Evolutionary conservation across 2,113 vertebrate genomes (phyloP).

Genomic region (Tragelaphus scriptus): DNA sequence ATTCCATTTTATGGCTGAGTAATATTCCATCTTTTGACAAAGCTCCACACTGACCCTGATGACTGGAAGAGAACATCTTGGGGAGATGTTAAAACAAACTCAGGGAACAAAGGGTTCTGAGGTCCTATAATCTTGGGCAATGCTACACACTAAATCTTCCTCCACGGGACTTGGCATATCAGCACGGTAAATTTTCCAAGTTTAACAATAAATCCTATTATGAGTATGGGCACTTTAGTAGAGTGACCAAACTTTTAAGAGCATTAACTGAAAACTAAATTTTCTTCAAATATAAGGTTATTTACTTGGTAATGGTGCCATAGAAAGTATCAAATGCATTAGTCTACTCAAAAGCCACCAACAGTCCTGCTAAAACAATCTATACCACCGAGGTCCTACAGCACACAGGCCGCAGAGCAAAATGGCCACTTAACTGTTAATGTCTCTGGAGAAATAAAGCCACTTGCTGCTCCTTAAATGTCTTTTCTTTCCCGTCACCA

Average conservation of each 20-base stretch:
- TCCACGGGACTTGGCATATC: background rate
- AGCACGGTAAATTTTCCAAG: background rate
- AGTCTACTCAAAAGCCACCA: background rate
- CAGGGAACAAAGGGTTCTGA: background rate
- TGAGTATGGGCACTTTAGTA: background rate
- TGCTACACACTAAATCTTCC: background rate
- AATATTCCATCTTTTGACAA: background rate
- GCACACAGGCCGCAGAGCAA: background rate
- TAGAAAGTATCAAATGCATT: background rate
- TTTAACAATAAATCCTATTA: background rate
- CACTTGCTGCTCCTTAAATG: background rate
- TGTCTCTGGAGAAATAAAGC: background rate
- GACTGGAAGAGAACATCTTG: background rate
- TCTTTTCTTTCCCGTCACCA: background rate
- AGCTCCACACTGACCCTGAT: background rate
- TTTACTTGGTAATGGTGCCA: conserved; percentile 15
- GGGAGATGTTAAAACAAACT: background rate
- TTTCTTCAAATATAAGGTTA: background rate
- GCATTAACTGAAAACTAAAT: background rate
- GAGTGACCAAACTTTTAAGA: conserved; percentile 12
- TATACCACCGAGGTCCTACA: background rate
- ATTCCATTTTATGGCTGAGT: background rate
- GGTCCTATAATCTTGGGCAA: background rate
- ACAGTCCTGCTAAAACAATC: background rate
- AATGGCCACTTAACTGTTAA: background rate